phyloP scores from a whole-genome alignment of 2,888 invertebrate genomes.

The Phragmatobia fuliginosa region DNA sequence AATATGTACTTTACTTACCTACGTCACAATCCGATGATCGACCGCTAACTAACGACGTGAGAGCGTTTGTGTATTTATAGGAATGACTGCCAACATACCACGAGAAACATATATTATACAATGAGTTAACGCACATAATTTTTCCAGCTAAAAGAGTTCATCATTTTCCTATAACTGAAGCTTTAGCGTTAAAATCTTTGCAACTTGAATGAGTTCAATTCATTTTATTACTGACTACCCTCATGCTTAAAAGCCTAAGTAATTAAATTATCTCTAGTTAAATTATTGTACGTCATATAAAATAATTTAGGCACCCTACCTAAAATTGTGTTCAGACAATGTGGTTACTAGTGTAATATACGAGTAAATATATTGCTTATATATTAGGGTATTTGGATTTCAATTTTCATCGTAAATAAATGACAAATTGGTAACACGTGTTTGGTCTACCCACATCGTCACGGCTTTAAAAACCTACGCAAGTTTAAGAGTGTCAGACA shows the following conservation, averaged over 20 bases:
- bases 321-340: neutral
- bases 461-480: neutral
- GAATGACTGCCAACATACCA: neutral
- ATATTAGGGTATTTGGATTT: neutral
- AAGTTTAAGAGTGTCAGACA: neutral
- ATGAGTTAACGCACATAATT: no score
- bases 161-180: neutral
- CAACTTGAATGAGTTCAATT: neutral
- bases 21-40: neutral
- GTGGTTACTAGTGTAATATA: neutral
- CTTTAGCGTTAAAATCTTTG: neutral
- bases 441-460: neutral
- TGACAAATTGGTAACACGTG: neutral
- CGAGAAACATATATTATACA: neutral
- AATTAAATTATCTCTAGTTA: constrained; percentile 30
- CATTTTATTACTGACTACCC: constrained; percentile 2
- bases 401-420: neutral
- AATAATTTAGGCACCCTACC: constrained; percentile 18
- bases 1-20: neutral
- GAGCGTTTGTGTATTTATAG: neutral
- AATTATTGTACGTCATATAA: constrained; percentile 23
- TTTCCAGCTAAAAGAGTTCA: neutral
- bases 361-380: neutral
- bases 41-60: neutral
- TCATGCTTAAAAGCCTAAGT: constrained; percentile 33